Evolutionary conservation across 2,113 vertebrate genomes (phyloP).

Genomic region (Poeciliopsis retropinna): DNA sequence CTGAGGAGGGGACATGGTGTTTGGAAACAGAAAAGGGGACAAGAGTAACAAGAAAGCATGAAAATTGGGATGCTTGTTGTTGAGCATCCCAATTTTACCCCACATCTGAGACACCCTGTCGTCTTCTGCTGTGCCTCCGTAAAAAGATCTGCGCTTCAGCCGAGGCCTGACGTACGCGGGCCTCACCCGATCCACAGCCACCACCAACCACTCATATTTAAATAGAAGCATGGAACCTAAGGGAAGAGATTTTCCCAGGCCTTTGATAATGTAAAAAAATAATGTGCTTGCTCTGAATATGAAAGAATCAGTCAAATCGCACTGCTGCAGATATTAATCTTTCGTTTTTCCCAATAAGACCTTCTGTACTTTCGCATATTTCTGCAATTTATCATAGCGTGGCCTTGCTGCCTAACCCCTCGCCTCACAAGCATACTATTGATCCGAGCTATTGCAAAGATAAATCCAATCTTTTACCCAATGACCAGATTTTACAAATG

Average conservation of each 20-base stretch:
- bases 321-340: constrained; percentile 42
- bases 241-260: constrained; percentile 17
- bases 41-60: constrained; percentile 31
- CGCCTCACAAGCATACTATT: constrained; percentile 51
- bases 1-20: constrained; percentile 1
- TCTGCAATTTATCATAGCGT: constrained; percentile 59
- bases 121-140: constrained; percentile 51
- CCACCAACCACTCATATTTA: constrained; percentile 11
- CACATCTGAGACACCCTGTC: constrained; percentile 13
- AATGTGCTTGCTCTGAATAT: constrained; percentile 25
- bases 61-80: constrained; percentile 34
- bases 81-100: constrained; percentile 59
- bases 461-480: constrained; percentile 61
- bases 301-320: constrained; percentile 35
- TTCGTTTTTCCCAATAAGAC: constrained; percentile 34
- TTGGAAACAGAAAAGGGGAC: constrained; percentile 54
- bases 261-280: constrained; percentile 33
- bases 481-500: constrained; percentile 51
- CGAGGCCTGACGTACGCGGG: constrained; percentile 12
- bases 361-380: constrained; percentile 60
- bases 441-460: constrained; percentile 54
- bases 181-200: constrained; percentile 9
- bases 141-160: constrained; percentile 44
- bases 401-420: constrained; percentile 45
- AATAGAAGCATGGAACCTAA: constrained; percentile 8